These are phyloP conservation scores for Etheostoma cragini DNA, from an alignment of 2,113 vertebrate genomes.

Conservation along the genomic window DNA sequence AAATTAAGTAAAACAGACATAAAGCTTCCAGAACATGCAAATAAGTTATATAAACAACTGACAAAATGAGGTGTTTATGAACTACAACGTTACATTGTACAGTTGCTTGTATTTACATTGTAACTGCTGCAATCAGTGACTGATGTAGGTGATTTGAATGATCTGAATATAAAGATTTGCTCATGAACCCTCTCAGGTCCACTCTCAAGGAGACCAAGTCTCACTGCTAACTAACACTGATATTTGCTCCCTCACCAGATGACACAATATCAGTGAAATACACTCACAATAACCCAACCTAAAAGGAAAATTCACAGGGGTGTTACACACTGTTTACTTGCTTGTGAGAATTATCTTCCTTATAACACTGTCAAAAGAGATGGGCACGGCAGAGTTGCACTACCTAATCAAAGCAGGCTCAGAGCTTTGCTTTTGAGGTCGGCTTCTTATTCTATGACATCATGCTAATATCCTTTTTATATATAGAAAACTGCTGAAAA, in stretches of 20 bases:
- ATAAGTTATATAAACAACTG: conserved; percentile 8
- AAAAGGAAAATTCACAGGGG: conserved; percentile 51
- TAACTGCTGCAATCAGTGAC: not conserved
- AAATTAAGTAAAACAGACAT: conserved; percentile 14
- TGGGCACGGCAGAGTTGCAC: conserved; percentile 1
- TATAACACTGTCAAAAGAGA: conserved; percentile 52
- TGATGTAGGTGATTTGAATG: not conserved
- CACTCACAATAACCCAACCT: conserved; percentile 58
- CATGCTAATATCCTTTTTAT: conserved; percentile 54
- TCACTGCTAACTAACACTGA: conserved; percentile 48
- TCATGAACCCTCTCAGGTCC: conserved; percentile 30
- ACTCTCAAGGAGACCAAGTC: conserved; percentile 39
- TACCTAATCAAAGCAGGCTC: conserved; percentile 38
- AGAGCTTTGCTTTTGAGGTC: conserved; percentile 39
- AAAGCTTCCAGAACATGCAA: not conserved
- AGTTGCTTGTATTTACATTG: not conserved
- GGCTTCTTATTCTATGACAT: conserved; percentile 60
- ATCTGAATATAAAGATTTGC: conserved; percentile 7
- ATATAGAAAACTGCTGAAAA: conserved; percentile 50
- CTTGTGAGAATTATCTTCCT: conserved; percentile 56
- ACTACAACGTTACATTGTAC: not conserved
- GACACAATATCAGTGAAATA: conserved; percentile 70
- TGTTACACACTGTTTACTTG: conserved; percentile 58
- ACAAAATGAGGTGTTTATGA: conserved; percentile 12
- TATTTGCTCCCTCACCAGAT: conserved; percentile 51